These are phyloP conservation scores for Heteronetta atricapilla DNA, from an alignment of 2,113 vertebrate genomes.

Conservation along the genomic window DNA sequence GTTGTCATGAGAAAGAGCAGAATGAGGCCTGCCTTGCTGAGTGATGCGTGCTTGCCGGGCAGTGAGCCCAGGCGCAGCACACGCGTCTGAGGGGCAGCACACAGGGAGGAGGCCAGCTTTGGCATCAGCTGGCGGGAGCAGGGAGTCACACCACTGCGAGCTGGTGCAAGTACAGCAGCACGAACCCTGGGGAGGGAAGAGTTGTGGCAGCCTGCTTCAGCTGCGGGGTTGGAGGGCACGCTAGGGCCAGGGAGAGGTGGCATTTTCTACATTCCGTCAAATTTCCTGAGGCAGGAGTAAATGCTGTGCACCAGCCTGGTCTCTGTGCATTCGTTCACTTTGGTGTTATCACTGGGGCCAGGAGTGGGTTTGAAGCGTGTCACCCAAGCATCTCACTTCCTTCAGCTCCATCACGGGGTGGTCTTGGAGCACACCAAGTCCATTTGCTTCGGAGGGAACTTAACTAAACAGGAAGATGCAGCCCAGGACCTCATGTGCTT, in stretches of 20 bases:
- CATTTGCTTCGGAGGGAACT: background rate
- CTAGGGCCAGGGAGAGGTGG: background rate
- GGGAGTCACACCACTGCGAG: background rate
- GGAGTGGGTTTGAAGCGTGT: background rate
- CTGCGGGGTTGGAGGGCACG: background rate
- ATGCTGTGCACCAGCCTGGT: background rate
- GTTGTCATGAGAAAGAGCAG: background rate
- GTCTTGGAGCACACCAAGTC: background rate
- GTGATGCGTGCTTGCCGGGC: background rate
- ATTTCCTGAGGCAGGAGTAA: background rate
- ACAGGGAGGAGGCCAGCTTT: background rate
- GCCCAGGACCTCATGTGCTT: accelerated
- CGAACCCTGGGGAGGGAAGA: background rate
- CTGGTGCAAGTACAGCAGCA: background rate
- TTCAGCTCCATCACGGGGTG: background rate
- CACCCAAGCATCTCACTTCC: background rate
- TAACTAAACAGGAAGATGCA: background rate
- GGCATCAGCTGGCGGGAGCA: background rate
- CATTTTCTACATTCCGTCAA: background rate
- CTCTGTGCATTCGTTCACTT: background rate
- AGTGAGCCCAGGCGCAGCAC: background rate
- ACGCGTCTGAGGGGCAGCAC: background rate
- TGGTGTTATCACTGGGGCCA: background rate
- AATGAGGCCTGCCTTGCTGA: background rate
- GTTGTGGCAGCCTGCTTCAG: background rate